These are phyloP conservation scores for Cyanistes caeruleus DNA, from an alignment of 2,113 vertebrate species.

Conservation along the genomic window DNA sequence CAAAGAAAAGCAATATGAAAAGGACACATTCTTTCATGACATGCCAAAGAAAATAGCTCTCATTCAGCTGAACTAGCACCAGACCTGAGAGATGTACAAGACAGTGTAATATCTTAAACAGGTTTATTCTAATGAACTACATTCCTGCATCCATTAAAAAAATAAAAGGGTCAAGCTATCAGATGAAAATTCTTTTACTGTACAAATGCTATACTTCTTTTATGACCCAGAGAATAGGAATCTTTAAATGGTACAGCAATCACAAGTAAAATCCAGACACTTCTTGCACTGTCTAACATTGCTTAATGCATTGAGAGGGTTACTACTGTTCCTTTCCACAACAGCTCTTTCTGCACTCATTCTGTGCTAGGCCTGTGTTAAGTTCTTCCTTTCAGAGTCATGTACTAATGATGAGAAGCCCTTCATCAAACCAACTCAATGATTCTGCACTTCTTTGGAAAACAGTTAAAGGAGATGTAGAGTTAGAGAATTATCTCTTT, in stretches of 20 bases:
- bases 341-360: rapidly evolving
- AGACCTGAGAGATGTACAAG: not conserved
- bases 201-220: not conserved
- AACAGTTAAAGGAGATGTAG: not conserved
- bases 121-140: not conserved
- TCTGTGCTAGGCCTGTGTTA: not conserved
- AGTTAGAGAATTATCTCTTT: not conserved
- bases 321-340: not conserved
- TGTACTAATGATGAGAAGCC: not conserved
- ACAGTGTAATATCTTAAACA: not conserved
- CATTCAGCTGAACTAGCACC: not conserved
- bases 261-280: not conserved
- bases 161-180: not conserved
- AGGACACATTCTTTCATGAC: not conserved
- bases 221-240: not conserved
- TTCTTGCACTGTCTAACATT: not conserved
- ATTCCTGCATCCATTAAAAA: not conserved
- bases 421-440: not conserved
- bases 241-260: not conserved
- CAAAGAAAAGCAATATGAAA: not conserved
- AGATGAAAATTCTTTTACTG: not conserved
- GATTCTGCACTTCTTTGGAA: not conserved
- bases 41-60: not conserved
- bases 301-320: not conserved
- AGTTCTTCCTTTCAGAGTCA: not conserved